These are phyloP conservation scores for Danio kyathit DNA, from an alignment of 2,797 vertebrate genomes.

Conservation along the genomic window DNA sequence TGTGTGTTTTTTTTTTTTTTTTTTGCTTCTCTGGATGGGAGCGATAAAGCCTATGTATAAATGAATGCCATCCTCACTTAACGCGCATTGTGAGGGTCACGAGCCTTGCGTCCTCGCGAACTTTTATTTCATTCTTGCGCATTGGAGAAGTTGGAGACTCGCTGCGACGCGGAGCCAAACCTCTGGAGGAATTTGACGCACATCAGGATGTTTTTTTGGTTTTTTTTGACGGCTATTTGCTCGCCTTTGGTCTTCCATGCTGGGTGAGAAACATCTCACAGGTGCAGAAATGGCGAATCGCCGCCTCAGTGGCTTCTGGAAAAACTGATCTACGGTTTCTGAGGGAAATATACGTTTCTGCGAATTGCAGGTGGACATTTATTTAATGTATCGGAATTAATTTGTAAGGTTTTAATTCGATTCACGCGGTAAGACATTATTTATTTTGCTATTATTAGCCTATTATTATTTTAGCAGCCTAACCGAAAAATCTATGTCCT, in stretches of 20 bases:
- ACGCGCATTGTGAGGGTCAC: conserved; percentile 1
- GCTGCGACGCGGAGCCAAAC: neutral
- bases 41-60: conserved; percentile 27
- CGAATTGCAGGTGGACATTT: neutral
- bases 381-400: neutral
- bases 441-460: neutral
- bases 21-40: conserved; percentile 13
- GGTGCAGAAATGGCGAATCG: conserved; percentile 78
- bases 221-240: neutral
- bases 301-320: conserved; percentile 65
- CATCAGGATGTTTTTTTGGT: conserved; percentile 24
- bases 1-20: conserved; percentile 1
- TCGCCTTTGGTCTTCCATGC: conserved; percentile 28
- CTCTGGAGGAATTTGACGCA: conserved; percentile 38
- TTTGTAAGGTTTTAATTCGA: neutral
- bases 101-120: conserved; percentile 38
- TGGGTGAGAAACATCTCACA: conserved; percentile 67
- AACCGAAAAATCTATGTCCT: neutral
- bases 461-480: neutral
- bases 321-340: conserved; percentile 35
- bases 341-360: neutral
- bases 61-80: conserved; percentile 5
- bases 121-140: conserved; percentile 45
- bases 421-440: neutral
- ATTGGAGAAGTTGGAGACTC: conserved; percentile 36